Percentiles rank a stretch among this genome's conserved stretches.
Conservation (phyloP, 2,888 invertebrate genomes). For the Periphyllus acericola region DNA sequence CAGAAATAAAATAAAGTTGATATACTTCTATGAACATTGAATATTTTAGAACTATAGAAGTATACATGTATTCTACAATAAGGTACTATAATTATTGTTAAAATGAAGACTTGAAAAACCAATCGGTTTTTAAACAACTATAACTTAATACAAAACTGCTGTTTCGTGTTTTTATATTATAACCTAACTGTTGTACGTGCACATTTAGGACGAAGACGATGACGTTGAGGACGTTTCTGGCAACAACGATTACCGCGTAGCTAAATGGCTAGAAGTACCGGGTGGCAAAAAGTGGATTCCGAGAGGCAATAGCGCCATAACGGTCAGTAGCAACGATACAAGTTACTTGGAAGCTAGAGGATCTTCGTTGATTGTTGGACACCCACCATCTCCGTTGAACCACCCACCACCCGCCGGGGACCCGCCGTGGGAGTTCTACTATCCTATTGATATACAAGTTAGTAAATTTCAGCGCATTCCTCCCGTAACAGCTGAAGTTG, state of each 20-base stretch:
- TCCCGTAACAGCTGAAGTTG: background rate
- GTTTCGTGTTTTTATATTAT: background rate
- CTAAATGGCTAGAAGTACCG: slow-evolving; percentile 61
- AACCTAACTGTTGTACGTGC: no score
- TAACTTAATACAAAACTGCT: background rate
- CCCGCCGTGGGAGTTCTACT: slow-evolving; percentile 71
- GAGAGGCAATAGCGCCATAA: slow-evolving; percentile 69
- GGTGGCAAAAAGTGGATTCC: slow-evolving; percentile 46
- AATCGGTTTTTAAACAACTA: background rate
- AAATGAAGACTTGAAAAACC: background rate
- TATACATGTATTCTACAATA: background rate
- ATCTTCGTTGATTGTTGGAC: slow-evolving; percentile 80
- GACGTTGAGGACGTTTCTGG: slow-evolving; percentile 60
- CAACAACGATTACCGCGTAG: slow-evolving; percentile 54
- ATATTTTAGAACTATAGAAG: background rate
- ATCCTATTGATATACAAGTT: slow-evolving; percentile 74
- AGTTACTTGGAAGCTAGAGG: slow-evolving; percentile 84
- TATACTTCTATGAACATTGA: background rate
- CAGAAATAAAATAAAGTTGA: background rate
- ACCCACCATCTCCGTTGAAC: slow-evolving; percentile 70
- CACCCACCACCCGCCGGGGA: slow-evolving; percentile 53
- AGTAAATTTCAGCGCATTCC: slow-evolving; percentile 25
- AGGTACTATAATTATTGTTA: background rate
- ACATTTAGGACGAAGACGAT: slow-evolving; percentile 62
- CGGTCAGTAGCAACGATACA: slow-evolving; percentile 86